Conservation (phyloP, 2,113 vertebrate species). For the Hipposideros armiger region DNA sequence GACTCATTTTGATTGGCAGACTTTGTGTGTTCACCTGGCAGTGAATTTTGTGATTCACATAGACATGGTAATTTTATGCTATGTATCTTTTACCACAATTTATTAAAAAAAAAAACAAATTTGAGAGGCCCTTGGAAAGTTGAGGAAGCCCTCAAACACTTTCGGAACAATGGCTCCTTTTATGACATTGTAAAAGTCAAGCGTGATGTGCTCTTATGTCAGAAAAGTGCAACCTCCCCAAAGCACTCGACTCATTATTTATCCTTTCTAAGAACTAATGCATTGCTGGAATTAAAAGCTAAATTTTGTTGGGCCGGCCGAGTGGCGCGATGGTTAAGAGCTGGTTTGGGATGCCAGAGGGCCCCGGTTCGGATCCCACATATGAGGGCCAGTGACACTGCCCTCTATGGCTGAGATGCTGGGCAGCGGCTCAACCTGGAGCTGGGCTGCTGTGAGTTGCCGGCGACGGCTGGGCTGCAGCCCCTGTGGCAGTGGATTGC, state of each 20-base stretch:
- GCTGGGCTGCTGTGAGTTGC: no score
- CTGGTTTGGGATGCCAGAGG: no score
- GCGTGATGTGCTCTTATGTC: not conserved
- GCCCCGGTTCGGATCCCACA: no score
- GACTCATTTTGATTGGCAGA: not conserved
- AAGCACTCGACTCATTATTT: not conserved
- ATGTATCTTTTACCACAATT: not conserved
- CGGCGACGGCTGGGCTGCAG: no score
- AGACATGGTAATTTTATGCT: not conserved
- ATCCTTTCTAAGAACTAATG: slow-evolving; percentile 20
- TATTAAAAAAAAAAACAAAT: not conserved
- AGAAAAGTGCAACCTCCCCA: not conserved
- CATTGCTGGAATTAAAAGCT: not conserved
- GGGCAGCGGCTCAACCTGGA: no score
- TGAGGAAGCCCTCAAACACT: not conserved
- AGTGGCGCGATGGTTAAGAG: no score
- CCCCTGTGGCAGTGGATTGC: no score
- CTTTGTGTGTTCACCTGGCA: not conserved
- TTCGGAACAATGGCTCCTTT: slow-evolving; percentile 8
- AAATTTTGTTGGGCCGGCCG: not conserved
- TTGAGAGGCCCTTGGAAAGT: not conserved
- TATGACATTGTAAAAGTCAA: not conserved
- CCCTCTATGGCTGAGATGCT: no score
- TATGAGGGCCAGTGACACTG: no score
- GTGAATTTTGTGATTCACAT: slow-evolving; percentile 29